Evolutionary conservation across 2,888 invertebrate genomes (phyloP).

Genomic region (Apamea anceps): DNA sequence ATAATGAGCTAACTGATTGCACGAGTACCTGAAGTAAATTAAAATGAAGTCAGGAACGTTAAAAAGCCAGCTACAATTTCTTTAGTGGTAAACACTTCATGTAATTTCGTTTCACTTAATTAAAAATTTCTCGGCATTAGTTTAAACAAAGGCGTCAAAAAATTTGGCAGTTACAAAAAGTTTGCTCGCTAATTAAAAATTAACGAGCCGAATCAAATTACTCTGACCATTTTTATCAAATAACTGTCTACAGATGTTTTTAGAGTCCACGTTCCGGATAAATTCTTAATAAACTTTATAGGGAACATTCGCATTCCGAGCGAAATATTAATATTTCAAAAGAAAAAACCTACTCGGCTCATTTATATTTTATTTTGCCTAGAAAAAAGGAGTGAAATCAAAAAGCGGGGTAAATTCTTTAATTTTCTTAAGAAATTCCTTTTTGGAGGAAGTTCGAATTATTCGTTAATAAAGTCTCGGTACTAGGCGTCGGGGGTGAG

Average conservation of each 20-base stretch:
- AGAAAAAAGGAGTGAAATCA: constrained; percentile 76
- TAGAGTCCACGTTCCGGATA: constrained; percentile 61
- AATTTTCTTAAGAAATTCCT: constrained; percentile 85
- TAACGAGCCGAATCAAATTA: constrained; percentile 64
- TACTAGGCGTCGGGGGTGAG: constrained; percentile 70
- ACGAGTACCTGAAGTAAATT: constrained; percentile 11
- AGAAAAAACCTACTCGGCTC: constrained; percentile 76
- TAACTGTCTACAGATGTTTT: constrained; percentile 63
- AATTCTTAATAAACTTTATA: constrained; percentile 78
- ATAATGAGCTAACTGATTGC: neutral
- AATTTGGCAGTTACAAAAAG: constrained; percentile 48
- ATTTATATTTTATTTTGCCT: constrained; percentile 79
- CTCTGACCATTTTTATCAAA: constrained; percentile 63
- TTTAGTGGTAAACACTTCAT: constrained; percentile 33
- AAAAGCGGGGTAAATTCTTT: constrained; percentile 82
- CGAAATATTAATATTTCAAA: constrained; percentile 77
- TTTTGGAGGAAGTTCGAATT: constrained; percentile 81
- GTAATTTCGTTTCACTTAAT: constrained; percentile 43
- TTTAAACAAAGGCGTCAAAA: constrained; percentile 52
- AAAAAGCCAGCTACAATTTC: constrained; percentile 16
- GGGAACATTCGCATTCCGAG: constrained; percentile 61
- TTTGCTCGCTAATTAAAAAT: constrained; percentile 62
- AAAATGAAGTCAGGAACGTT: constrained; percentile 18
- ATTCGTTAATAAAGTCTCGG: constrained; percentile 85
- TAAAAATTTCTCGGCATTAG: constrained; percentile 35